phyloP scores from a whole-genome alignment of 1,140 invertebrate species.

The Eubasilissa regina region DNA sequence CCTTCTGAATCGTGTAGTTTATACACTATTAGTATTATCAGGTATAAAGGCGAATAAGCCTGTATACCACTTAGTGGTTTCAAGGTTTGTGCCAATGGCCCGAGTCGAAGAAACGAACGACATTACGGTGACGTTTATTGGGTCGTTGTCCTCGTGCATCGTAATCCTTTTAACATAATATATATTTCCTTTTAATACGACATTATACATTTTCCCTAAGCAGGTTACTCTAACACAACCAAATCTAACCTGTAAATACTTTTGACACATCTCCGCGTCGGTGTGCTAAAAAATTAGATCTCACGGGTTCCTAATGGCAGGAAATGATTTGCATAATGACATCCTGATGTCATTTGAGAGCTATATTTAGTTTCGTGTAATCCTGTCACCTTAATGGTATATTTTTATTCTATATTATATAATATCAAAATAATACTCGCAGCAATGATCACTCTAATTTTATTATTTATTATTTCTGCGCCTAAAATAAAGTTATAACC shows the following conservation, averaged over 20 bases:
- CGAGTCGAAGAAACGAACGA: background rate
- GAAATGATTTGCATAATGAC: slow-evolving; percentile 29
- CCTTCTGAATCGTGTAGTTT: background rate
- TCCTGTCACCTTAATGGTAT: background rate
- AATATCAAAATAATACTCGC: too few species aligned
- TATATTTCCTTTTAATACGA: background rate
- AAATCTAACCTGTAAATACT: background rate
- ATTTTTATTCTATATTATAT: too few species aligned
- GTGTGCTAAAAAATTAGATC: slow-evolving; percentile 26
- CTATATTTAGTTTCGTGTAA: slow-evolving; percentile 27
- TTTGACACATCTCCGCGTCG: slow-evolving; percentile 3
- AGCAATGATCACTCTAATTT: too few species aligned
- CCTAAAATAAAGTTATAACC: too few species aligned
- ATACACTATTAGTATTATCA: too few species aligned
- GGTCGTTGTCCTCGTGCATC: slow-evolving; percentile 33
- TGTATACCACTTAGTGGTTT: background rate
- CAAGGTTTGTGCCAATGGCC: slow-evolving; percentile 28
- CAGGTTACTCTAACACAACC: slow-evolving; percentile 1
- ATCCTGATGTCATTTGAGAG: slow-evolving; percentile 37
- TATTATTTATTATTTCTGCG: too few species aligned
- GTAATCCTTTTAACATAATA: background rate
- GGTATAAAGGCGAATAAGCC: too few species aligned
- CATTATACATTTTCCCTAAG: background rate
- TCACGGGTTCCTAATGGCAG: slow-evolving; percentile 23
- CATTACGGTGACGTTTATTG: slow-evolving; percentile 28